Conservation (phyloP, 1,140 invertebrate species). For the Pseudachorutes palmiensis region DNA sequence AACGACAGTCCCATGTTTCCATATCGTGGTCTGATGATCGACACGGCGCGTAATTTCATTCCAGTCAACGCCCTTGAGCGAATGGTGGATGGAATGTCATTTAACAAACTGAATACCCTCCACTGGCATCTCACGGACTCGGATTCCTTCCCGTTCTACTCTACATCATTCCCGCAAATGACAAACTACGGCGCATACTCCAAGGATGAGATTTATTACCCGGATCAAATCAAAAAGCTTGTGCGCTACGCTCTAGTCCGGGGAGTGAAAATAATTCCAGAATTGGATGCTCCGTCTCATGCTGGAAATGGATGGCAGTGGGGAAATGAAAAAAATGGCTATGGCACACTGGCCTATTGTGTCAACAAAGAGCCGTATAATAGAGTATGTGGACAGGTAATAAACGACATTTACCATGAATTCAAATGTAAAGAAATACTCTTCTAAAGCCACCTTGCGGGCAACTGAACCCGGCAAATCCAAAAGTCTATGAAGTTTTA, state of each 20-base stretch:
- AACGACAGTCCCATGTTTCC: constrained; percentile 61
- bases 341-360: constrained; percentile 36
- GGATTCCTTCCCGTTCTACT: constrained; percentile 41
- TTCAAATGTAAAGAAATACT: background rate
- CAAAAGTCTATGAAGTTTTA: constrained; percentile 4
- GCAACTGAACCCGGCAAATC: constrained; percentile 12
- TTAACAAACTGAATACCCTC: constrained; percentile 41
- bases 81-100: constrained; percentile 40
- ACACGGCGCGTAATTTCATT: constrained; percentile 39
- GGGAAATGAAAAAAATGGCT: constrained; percentile 20
- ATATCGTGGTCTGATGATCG: constrained; percentile 62
- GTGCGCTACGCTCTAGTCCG: constrained; percentile 42
- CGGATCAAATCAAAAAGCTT: constrained; percentile 38
- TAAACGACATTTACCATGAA: constrained; percentile 10
- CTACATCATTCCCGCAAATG: constrained; percentile 35
- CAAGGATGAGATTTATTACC: constrained; percentile 38
- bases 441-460: constrained; percentile 35
- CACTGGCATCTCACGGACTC: constrained; percentile 42
- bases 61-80: constrained; percentile 32
- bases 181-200: constrained; percentile 42
- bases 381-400: background rate
- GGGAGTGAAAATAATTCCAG: constrained; percentile 42
- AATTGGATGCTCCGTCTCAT: constrained; percentile 43
- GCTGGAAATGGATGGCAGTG: constrained; percentile 40
- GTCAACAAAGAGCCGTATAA: constrained; percentile 35